Evolutionary conservation across 2,797 vertebrate genomes (phyloP).

Genomic region (Coluber constrictor): DNA sequence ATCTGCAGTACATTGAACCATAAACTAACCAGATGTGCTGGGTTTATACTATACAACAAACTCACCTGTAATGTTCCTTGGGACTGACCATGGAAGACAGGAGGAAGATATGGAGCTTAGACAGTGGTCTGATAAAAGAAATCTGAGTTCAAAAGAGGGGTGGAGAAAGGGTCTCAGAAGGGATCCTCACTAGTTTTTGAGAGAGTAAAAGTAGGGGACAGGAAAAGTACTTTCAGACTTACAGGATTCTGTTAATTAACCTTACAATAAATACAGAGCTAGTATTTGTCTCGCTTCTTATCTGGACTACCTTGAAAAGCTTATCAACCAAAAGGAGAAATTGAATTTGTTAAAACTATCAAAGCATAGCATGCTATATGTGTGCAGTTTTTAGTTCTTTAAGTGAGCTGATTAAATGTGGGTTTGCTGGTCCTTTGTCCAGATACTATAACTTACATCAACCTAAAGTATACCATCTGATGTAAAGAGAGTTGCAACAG

Average conservation of each 20-base stretch:
- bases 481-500: background rate
- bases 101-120: background rate
- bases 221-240: background rate
- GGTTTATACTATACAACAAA: background rate
- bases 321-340: background rate
- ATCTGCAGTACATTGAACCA: background rate
- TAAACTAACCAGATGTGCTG: background rate
- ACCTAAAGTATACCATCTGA: background rate
- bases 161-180: background rate
- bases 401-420: background rate
- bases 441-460: background rate
- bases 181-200: background rate
- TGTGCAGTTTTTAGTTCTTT: background rate
- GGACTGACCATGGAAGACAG: background rate
- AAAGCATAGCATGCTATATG: background rate
- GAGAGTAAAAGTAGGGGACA: background rate
- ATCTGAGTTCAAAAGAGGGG: background rate
- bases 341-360: background rate
- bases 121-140: background rate
- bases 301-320: background rate
- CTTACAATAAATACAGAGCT: background rate
- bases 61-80: background rate
- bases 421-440: background rate
- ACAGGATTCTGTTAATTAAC: background rate
- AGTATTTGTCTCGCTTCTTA: background rate